Conservation (phyloP, 2,888 invertebrate species). For the Drosophila barbarae region DNA sequence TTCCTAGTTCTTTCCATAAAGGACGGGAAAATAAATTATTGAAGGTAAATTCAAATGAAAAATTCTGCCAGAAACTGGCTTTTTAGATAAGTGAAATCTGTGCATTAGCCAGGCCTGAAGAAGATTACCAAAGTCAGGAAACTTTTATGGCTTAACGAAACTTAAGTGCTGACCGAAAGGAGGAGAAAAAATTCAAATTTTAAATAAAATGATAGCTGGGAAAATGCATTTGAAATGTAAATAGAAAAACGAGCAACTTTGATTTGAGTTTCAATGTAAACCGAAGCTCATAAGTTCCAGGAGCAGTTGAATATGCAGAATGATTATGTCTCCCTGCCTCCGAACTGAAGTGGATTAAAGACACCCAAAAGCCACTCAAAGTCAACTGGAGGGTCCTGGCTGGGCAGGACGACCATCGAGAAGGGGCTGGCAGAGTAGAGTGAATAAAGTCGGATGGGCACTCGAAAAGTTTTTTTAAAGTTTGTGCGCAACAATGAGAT, state of each 20-base stretch:
- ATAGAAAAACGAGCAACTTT: slow-evolving; percentile 32
- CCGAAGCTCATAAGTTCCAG: slow-evolving; percentile 23
- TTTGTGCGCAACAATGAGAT: slow-evolving; percentile 56
- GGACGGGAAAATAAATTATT: not conserved
- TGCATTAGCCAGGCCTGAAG: slow-evolving; percentile 11
- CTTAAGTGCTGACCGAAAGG: slow-evolving; percentile 22
- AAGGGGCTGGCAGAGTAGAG: slow-evolving; percentile 3
- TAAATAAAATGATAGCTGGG: slow-evolving; percentile 18
- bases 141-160: slow-evolving; percentile 26
- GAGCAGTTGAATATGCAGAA: slow-evolving; percentile 35
- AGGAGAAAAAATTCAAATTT: slow-evolving; percentile 10
- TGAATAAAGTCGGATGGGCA: slow-evolving; percentile 41
- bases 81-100: slow-evolving; percentile 8
- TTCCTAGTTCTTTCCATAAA: not conserved
- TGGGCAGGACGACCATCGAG: not conserved
- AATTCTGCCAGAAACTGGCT: not conserved
- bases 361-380: slow-evolving; percentile 61
- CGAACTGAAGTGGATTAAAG: slow-evolving; percentile 53
- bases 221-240: slow-evolving; percentile 33
- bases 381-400: slow-evolving; percentile 32
- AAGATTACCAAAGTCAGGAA: slow-evolving; percentile 8
- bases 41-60: not conserved
- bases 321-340: slow-evolving; percentile 41
- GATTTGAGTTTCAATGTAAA: slow-evolving; percentile 34
- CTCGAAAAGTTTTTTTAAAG: slow-evolving; percentile 52